Percentiles rank a stretch among this genome's conserved stretches.
These are phyloP conservation scores for Poeciliopsis infans DNA, from an alignment of 2,797 vertebrate genomes.

Conservation along the genomic window DNA sequence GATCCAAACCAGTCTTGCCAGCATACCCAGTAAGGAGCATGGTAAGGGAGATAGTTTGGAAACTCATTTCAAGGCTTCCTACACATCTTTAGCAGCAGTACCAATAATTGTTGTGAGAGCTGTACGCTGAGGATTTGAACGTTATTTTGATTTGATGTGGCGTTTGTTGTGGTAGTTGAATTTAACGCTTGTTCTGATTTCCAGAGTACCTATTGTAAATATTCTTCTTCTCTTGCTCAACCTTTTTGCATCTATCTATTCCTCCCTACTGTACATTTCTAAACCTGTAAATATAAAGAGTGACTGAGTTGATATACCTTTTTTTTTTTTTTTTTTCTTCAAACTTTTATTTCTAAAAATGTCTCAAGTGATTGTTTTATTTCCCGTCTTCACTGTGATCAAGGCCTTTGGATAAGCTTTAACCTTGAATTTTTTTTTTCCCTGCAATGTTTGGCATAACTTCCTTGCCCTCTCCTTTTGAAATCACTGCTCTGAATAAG, in stretches of 20 bases:
- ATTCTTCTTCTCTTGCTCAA: slow-evolving; percentile 60
- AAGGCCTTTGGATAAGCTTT: slow-evolving; percentile 65
- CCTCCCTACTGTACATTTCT: slow-evolving; percentile 67
- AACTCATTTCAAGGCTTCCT: slow-evolving; percentile 2
- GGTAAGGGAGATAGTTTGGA: background rate
- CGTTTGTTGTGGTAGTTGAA: slow-evolving; percentile 50
- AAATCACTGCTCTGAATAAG: slow-evolving; percentile 58
- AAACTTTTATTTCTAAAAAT: slow-evolving; percentile 61
- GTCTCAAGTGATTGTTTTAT: slow-evolving; percentile 50
- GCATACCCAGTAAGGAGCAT: background rate
- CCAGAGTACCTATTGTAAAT: slow-evolving; percentile 68
- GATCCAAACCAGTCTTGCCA: background rate
- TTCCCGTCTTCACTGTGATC: slow-evolving; percentile 61
- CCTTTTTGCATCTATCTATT: slow-evolving; percentile 49
- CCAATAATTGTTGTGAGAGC: background rate
- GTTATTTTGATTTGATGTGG: slow-evolving; percentile 46
- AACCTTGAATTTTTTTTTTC: slow-evolving; percentile 53
- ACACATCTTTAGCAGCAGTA: background rate
- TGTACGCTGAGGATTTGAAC: slow-evolving; percentile 36
- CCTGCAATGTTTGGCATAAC: slow-evolving; percentile 45
- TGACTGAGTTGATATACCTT: slow-evolving; percentile 53
- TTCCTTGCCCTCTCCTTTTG: slow-evolving; percentile 50
- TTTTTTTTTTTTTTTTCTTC: slow-evolving; percentile 44
- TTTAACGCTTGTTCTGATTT: slow-evolving; percentile 47
- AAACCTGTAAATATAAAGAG: slow-evolving; percentile 76